phyloP scores from a whole-genome alignment of 2,888 invertebrate genomes.

The Amphipyra tragopoginis region DNA sequence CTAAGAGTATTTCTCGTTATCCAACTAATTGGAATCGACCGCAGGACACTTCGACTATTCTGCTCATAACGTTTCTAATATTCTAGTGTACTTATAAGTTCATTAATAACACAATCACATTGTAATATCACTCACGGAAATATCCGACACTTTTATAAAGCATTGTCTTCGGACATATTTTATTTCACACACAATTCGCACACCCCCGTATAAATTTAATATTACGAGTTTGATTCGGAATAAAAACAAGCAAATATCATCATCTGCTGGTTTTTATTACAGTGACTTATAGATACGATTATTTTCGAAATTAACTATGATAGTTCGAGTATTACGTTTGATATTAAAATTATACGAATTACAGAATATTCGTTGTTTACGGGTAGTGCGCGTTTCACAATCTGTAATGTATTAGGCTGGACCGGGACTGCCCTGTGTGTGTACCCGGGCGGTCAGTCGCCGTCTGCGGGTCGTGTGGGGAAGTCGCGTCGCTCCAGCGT shows the following conservation, averaged over 20 bases:
- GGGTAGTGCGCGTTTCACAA: conserved; percentile 67
- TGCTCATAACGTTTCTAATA: conserved; percentile 71
- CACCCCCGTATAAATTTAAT: conserved; percentile 71
- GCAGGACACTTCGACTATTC: conserved; percentile 57
- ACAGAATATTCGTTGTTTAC: conserved; percentile 44
- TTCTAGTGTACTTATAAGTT: conserved; percentile 85
- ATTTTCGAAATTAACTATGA: conserved; percentile 53
- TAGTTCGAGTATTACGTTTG: conserved; percentile 56
- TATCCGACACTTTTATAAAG: conserved; percentile 76
- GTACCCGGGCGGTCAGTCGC: conserved; percentile 29
- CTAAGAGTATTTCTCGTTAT: conserved; percentile 81
- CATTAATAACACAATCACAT: conserved; percentile 88
- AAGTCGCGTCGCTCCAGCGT: conserved; percentile 62
- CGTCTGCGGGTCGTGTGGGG: conserved; percentile 39
- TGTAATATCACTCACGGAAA: conserved; percentile 87
- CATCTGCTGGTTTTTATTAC: conserved; percentile 77
- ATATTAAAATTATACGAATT: conserved; percentile 45
- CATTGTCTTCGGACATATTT: conserved; percentile 82
- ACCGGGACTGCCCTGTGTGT: conserved; percentile 49
- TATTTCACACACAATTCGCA: conserved; percentile 74
- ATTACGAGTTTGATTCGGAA: conserved; percentile 75
- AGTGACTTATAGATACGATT: conserved; percentile 42
- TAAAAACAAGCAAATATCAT: conserved; percentile 75
- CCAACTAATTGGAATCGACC: conserved; percentile 59
- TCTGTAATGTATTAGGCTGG: conserved; percentile 67